These are phyloP conservation scores for Bicyclus anynana DNA, from an alignment of 1,140 invertebrate species.

Conservation along the genomic window DNA sequence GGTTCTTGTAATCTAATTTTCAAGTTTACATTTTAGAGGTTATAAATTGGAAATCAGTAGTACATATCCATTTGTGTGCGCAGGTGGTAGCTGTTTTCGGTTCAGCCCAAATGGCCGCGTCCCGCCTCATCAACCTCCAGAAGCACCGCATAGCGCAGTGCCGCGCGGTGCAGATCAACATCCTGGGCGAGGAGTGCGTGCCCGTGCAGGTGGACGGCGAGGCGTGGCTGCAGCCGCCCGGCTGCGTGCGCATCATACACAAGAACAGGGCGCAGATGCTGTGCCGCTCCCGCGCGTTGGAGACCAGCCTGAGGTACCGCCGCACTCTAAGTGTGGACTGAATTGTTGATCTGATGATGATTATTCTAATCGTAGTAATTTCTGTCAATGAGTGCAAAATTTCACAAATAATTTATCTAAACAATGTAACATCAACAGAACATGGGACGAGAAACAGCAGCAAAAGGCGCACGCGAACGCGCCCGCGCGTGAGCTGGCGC, in stretches of 20 bases:
- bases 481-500: slow-evolving; percentile 69
- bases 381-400: too few relatives aligned
- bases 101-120: slow-evolving; percentile 97
- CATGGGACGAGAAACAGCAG: slow-evolving; percentile 96
- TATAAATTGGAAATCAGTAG: too few relatives aligned
- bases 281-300: slow-evolving; percentile 91
- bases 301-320: slow-evolving; percentile 86
- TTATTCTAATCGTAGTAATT: too few relatives aligned
- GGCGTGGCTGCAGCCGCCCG: slow-evolving; percentile 98
- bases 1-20: too few relatives aligned
- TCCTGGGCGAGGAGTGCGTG: slow-evolving; percentile 92
- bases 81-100: slow-evolving; percentile 98
- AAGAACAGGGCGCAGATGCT: slow-evolving; percentile 98
- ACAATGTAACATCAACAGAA: too few relatives aligned
- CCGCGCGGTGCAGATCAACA: slow-evolving; percentile 96
- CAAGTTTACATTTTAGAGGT: too few relatives aligned
- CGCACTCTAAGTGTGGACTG: too few relatives aligned
- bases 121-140: slow-evolving; percentile 94
- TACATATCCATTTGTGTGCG: not conserved
- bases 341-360: too few relatives aligned
- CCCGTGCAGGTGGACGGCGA: slow-evolving; percentile 97
- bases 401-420: too few relatives aligned
- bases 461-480: slow-evolving; percentile 51
- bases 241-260: slow-evolving; percentile 96
- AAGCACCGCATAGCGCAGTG: slow-evolving; percentile 98